These are phyloP conservation scores for Steatocranus sp. DNA, from an alignment of 2,797 vertebrate genomes.

Conservation along the genomic window DNA sequence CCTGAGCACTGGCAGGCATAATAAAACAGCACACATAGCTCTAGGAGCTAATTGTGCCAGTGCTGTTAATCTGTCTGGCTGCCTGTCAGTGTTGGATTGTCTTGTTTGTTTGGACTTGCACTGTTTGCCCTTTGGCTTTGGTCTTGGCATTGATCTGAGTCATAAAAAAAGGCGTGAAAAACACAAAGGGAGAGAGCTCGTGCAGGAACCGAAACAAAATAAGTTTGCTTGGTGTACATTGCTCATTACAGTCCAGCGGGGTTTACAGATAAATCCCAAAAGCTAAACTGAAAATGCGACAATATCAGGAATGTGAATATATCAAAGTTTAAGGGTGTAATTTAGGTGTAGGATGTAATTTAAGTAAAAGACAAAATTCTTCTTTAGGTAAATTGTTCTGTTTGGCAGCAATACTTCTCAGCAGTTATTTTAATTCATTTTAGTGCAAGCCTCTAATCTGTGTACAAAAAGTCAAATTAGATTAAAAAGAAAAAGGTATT, in stretches of 20 bases:
- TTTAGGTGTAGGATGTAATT: neutral
- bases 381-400: neutral
- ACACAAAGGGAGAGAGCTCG: neutral
- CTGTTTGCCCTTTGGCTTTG: constrained; percentile 37
- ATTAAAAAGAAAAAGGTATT: neutral
- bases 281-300: neutral
- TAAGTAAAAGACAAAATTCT: neutral
- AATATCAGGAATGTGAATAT: neutral
- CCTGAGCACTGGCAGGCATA: constrained; percentile 16
- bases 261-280: neutral
- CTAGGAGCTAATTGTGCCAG: constrained; percentile 34
- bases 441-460: neutral
- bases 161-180: neutral
- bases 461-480: neutral
- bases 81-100: constrained; percentile 13
- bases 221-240: neutral
- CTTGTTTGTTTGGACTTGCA: constrained; percentile 27
- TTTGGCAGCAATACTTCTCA: neutral
- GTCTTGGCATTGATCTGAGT: constrained; percentile 1
- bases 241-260: neutral
- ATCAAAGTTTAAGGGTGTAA: neutral
- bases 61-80: constrained; percentile 39
- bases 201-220: neutral
- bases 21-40: constrained; percentile 22
- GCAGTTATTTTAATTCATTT: neutral